Base-by-base conservation (phyloP, 2,888 invertebrate genomes). In the Drosophila cracens region DNA sequence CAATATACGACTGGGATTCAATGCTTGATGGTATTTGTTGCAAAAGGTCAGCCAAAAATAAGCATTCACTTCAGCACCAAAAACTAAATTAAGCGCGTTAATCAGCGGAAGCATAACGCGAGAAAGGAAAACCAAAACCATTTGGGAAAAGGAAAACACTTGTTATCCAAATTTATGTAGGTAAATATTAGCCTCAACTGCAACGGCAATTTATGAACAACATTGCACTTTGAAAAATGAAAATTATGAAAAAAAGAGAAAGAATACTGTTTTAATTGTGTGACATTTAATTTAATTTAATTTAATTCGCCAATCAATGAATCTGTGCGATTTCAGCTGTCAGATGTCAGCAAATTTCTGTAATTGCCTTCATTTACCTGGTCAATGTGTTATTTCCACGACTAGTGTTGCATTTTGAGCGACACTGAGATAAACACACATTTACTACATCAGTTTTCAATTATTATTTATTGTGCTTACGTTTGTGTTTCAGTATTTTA, bases 381-480 rank as follows among this genome's bases (percentile, higher is more conserved):
- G 59, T 77, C 70, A 81, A 60, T 87, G 69, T 66, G 66, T 77
- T 61, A 81, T 76, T 70, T 76, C 40, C 71, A 66, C 31, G 57
- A 31, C 25, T 29, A 49, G 53, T 68, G 27, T 16, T 46, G 8
- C 16, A 61, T 61, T 72, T 67, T 70, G 67, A 78, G 61, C 68
- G 83, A 85, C 70, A 74, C 57, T 27, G 36, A 46, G 59, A 73
- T 82, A 81, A 71, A 73, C 81, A 73, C 43, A 75, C 64, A 27
- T 56, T 56, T 56, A 56, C 63, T 62, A 60, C 67, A 73, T 58
- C 51, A 64, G 69, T 67, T 67, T 79, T 38, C 31, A 71, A 74
- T 84, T 71, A 76, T 74, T 79, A 71, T 82, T 81, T 76, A 74
- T 73, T 76, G 58, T 87, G 87, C 73, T 79, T 79, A 79, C 79